Evolutionary conservation across 92 coral and sea anemone genomes (phyloP).

Genomic region (Isaurus tuberculatus): DNA sequence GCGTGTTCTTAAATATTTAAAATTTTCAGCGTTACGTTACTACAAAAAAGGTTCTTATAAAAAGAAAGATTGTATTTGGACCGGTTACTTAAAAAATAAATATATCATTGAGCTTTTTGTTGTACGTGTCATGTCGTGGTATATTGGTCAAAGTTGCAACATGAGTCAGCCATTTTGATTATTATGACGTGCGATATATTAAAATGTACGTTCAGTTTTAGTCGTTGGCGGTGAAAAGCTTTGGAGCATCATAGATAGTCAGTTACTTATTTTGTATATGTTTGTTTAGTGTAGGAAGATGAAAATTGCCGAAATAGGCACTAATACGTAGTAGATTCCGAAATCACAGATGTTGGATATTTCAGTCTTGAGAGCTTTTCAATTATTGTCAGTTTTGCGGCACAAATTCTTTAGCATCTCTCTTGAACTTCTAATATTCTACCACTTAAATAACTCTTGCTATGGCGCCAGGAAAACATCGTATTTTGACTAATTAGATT

Average conservation of each 20-base stretch:
- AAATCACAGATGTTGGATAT: background rate
- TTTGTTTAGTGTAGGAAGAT: background rate
- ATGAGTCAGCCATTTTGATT: background rate
- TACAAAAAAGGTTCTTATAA: too few species aligned
- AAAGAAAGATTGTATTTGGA: background rate
- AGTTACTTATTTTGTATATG: constrained; percentile 2
- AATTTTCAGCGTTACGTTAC: too few species aligned
- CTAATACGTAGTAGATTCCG: background rate
- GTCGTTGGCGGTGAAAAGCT: too few species aligned
- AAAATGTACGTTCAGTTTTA: too few species aligned
- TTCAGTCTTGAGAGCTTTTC: background rate
- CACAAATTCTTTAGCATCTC: constrained; percentile 14
- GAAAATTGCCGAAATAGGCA: background rate
- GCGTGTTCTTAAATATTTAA: too few species aligned
- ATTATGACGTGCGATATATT: too few species aligned
- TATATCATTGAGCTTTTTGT: background rate
- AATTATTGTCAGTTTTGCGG: constrained; percentile 1
- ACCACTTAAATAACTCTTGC: background rate
- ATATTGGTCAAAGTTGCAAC: background rate
- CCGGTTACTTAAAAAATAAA: background rate
- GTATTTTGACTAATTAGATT: constrained; percentile 17
- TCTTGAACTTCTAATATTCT: background rate
- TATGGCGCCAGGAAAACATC: constrained; percentile 22
- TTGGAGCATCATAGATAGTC: too few species aligned
- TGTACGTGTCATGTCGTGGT: background rate